Base-by-base conservation (phyloP, 2,797 vertebrate genomes). In the Antennarius maculatus region DNA sequence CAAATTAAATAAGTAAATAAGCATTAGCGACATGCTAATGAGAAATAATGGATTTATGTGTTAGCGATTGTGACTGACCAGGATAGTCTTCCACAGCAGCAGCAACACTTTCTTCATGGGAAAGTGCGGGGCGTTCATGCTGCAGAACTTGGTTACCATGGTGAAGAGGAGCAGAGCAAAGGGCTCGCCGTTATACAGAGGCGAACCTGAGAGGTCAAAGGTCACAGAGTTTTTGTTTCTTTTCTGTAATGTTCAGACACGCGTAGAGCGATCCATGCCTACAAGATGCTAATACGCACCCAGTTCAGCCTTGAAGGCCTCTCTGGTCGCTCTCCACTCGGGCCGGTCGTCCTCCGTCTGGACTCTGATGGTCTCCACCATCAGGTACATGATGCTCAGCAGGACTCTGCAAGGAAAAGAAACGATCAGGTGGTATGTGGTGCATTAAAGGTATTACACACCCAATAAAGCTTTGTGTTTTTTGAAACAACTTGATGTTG, bases 91-190 rank as follows among this genome's bases (percentile, higher is more conserved):
- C 97, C 97, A 98, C 63, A 98, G 94, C 66, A 98, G 88, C 63
- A 98, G 94, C 2, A 98, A 92, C 0, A 98, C 96, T 86, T 98
- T 98, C 93, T 97, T 98, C 94, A 98, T 96, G 72, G 97, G 97
- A 81, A 98, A 98, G 85, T 98, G 96, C 0, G 97, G 96, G 2
- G 96, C 95, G 0, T 95, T 94, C 83, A 97, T 97, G 45, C 96
- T 97, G 93, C 97, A 98, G 92, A 98, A 98, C 81, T 97, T 98
- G 86, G 95, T 96, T 74, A 97, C 95, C 95, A 98, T 97, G 29
- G 94, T 95, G 91, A 99, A 97, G 55, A 99, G 97, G 68, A 97
- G 91, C 63, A 97, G 92, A 23, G 95, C 94, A 53, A 99, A 97
- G 0, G 97, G 96, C 79, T 98, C 97, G 11, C 97, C 95, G 0